These are phyloP conservation scores for Sebastes glaucus DNA, from an alignment of 2,797 vertebrate species.

Conservation along the genomic window DNA sequence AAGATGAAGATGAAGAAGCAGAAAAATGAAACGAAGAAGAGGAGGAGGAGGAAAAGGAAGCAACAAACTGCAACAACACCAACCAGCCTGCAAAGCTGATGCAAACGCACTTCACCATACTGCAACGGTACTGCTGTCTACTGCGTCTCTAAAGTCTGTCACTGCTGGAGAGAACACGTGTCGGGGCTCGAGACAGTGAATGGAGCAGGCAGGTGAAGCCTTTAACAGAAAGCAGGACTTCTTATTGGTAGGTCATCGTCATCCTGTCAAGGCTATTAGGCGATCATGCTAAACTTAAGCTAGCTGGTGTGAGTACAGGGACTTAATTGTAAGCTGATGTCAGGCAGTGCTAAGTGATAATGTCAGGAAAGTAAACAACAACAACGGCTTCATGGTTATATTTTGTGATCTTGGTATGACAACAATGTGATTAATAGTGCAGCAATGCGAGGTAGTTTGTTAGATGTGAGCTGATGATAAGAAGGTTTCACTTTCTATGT, in stretches of 20 bases:
- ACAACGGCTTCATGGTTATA: rapidly evolving
- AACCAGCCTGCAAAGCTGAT: not conserved
- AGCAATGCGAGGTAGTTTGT: not conserved
- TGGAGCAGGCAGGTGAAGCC: not conserved
- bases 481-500: not conserved
- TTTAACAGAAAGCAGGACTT: not conserved
- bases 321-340: not conserved
- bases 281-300: not conserved
- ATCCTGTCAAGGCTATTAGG: too few relatives aligned
- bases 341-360: not conserved
- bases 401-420: not conserved
- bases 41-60: not conserved
- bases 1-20: too few relatives aligned
- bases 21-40: not conserved
- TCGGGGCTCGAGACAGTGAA: not conserved
- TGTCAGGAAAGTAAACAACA: not conserved
- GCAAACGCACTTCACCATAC: not conserved
- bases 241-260: slow-evolving; percentile 13
- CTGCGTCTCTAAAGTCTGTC: not conserved
- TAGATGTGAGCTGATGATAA: not conserved
- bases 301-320: not conserved
- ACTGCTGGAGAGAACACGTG: not conserved
- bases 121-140: not conserved
- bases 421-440: not conserved
- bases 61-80: not conserved